phyloP scores from a whole-genome alignment of 2,113 vertebrate genomes.

The Odontesthes bonariensis region DNA sequence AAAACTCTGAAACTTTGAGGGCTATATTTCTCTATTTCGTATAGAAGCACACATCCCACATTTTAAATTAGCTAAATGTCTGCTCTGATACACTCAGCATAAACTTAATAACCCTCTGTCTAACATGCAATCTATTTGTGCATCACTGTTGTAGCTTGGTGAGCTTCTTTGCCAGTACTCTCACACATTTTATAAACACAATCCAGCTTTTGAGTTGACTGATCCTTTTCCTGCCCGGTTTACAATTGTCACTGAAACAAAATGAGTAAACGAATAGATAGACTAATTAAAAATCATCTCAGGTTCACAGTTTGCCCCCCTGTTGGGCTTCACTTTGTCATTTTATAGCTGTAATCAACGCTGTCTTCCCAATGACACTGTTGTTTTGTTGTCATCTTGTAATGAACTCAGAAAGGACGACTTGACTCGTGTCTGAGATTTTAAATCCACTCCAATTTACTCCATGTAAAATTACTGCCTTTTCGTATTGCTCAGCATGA shows the following conservation, averaged over 20 bases:
- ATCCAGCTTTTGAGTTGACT: constrained; percentile 33
- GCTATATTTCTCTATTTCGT: no score
- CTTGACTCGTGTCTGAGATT: constrained; percentile 40
- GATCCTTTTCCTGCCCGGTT: constrained; percentile 40
- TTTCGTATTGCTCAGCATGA: not conserved
- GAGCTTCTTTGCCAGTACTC: constrained; percentile 22
- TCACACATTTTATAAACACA: constrained; percentile 29
- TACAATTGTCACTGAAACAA: constrained; percentile 38
- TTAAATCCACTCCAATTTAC: constrained; percentile 41
- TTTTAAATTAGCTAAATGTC: not conserved
- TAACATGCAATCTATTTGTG: constrained; percentile 5
- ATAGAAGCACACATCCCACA: not conserved
- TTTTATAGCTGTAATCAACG: constrained; percentile 63
- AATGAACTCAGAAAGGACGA: constrained; percentile 38
- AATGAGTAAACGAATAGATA: not conserved
- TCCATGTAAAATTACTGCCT: constrained; percentile 47
- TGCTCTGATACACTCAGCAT: constrained; percentile 20
- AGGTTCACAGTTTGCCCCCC: constrained; percentile 44
- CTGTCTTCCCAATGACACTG: constrained; percentile 35
- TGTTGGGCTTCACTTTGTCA: constrained; percentile 25
- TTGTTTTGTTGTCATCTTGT: constrained; percentile 30
- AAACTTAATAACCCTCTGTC: constrained; percentile 34
- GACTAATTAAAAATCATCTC: not conserved
- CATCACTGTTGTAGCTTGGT: constrained; percentile 20
- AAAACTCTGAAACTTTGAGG: no score